Percentiles rank a stretch among this genome's conserved stretches.
phyloP scores from a whole-genome alignment of 2,113 vertebrate genomes.

The Grantiella picta region DNA sequence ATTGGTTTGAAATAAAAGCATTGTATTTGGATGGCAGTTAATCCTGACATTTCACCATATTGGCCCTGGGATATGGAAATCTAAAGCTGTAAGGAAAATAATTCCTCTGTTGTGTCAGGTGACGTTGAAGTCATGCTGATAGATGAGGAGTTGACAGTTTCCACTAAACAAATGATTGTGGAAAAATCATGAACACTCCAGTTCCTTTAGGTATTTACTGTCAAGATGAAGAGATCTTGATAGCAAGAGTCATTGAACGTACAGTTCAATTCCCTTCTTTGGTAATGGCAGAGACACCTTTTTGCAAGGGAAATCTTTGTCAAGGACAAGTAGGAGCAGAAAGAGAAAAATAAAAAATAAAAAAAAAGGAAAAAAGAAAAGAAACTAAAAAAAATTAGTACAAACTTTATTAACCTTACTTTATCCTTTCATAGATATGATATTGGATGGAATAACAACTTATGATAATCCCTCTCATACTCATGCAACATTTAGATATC shows the following conservation, averaged over 20 bases:
- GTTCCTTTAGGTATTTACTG: neutral
- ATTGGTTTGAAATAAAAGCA: neutral
- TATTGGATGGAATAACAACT: neutral
- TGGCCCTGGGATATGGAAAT: neutral
- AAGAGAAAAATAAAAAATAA: neutral
- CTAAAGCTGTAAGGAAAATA: neutral
- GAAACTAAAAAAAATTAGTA: neutral
- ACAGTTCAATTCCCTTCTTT: neutral
- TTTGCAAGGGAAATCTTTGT: neutral
- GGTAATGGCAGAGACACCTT: neutral
- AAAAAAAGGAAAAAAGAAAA: neutral
- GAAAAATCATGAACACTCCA: neutral
- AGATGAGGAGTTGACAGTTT: neutral
- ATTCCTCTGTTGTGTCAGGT: neutral
- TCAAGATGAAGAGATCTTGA: slow-evolving; percentile 3
- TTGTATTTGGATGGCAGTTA: neutral
- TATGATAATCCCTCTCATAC: neutral
- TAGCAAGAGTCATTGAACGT: neutral
- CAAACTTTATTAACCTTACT: neutral
- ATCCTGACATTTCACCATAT: neutral
- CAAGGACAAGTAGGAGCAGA: neutral
- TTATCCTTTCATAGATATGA: neutral
- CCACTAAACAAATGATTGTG: neutral
- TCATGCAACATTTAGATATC: neutral
- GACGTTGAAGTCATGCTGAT: neutral